Conservation (phyloP, 2,888 invertebrate species). For the Malthinus flaveolus region DNA sequence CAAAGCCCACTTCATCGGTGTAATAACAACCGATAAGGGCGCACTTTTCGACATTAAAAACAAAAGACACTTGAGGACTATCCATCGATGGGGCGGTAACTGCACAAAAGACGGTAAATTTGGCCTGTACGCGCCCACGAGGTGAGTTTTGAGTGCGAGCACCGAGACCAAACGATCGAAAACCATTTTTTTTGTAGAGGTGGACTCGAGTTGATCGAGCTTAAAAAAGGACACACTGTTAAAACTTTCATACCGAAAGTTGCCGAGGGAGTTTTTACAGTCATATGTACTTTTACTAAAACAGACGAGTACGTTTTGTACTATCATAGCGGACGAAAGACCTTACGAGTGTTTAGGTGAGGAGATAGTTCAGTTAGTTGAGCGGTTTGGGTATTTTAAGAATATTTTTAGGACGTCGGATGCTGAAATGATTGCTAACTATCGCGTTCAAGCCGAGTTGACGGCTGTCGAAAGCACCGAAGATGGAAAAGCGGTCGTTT, state of each 20-base stretch:
- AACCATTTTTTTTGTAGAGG: conserved; percentile 68
- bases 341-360: conserved; percentile 87
- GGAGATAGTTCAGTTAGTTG: conserved; percentile 10
- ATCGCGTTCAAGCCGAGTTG: conserved; percentile 85
- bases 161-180: no score
- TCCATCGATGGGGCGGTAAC: conserved; percentile 91
- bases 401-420: conserved; percentile 70
- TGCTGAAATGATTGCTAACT: conserved; percentile 91
- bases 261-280: conserved; percentile 96
- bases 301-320: conserved; percentile 95
- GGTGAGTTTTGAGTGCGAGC: conserved; percentile 54
- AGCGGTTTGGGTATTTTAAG: conserved; percentile 4
- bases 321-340: conserved; percentile 94
- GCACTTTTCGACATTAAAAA: conserved; percentile 87
- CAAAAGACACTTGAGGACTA: conserved; percentile 83
- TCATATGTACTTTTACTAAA: conserved; percentile 91
- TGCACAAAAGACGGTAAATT: conserved; percentile 85
- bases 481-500: conserved; percentile 79
- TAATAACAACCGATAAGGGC: conserved; percentile 88
- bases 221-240: conserved; percentile 86
- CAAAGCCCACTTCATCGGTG: conserved; percentile 81
- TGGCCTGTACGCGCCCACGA: conserved; percentile 88
- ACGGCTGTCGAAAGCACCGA: conserved; percentile 84
- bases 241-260: conserved; percentile 91
- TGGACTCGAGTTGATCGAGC: conserved; percentile 88